Base-by-base conservation (phyloP, 2,888 invertebrate species). In the Trachelus tabidus region DNA sequence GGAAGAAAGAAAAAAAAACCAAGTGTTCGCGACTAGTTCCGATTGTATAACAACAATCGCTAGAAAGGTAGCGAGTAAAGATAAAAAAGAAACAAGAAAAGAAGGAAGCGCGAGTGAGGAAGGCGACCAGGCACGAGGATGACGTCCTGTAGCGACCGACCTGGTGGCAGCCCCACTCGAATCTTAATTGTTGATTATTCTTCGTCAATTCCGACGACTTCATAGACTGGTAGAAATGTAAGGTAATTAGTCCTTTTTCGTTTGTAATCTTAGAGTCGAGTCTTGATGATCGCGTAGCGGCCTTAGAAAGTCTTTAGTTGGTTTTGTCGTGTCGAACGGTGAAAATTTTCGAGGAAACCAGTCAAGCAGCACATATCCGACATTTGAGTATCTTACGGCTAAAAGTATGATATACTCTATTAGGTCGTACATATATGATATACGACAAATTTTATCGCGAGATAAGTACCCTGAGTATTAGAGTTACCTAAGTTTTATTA, bases 221-320 rank as follows among this genome's bases (percentile, higher is more conserved):
- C 81, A 85, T 88, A 87, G 87, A 87, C 85, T 87, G 88, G 83
- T 87, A 86, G 87, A 34, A 35, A 76, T 79, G 77, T 81, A 81
- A 85, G 82, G 78, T 30, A 78, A 31, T 12, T 34, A 34, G 71
- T 71, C 34, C 31, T 76, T 77, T 77, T 76, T 11, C 73, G 34
- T 15, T 34, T 71, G 71, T 71, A 56, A 33, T 56, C 75, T 73
- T 85, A 81, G 75, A 76, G 74, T 35, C 74, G 73, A 79, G 56
- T 56, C 56, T 56, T 56, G 56, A 56, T 56, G 56, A 56, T 23
- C 79, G 79, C 75, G 76, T 83, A 83, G 83, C 78, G 83, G 83
- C 82, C 82, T 83, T 83, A 79, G 80, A 81, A 56, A 56, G 9
- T 56, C 76, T 83, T 83, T 83, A 77, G 56, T 56, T 56, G 23